Base-by-base conservation (phyloP, 2,113 vertebrate genomes). In the Syrmaticus mikado region DNA sequence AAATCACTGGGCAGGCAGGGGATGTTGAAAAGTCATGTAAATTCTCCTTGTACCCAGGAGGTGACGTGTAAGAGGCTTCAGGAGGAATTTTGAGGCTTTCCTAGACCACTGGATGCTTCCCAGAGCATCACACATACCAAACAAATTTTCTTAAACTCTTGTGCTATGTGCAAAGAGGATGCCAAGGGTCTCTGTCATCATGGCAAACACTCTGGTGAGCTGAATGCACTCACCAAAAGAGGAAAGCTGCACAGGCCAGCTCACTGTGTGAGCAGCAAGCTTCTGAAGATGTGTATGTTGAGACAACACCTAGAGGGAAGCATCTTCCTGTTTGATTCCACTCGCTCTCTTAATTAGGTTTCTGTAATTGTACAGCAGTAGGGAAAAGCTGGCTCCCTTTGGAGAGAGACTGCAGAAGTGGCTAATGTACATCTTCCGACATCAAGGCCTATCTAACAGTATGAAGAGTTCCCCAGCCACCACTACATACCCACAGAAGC, bases 351-450 rank as follows among this genome's bases (percentile, higher is more conserved):
- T 68, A 87, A 82, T 80, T 82, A 52, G 62, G 62, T 64, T 90
- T 78, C 85, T 90, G 70, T 79, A 82, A 77, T 80, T 71, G 57
- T 30, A 52, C 17, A 92, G 68, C 58, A 43, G 14, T 2, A 65
- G 82, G 55, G 73, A 80, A 89, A 83, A 91, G 74, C 45, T 78
- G 78, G 38, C 52, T 50, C 48, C 62, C 93, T 85, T 81, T 62
- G 87, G 86, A 94, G 53, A 68, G 81, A 74, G 12, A 57, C 15
- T 7, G 14, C 38, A 30, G 43, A 84, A 48, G 22, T 8, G 16
- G 46, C 16, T 71, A 43, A 41, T 6, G 36, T 10, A 1, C 21
- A 13, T 73, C 81, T 50, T 81, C 65, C 58, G 46, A 58, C 55
- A 45, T 18, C 46, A 43, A 76, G 50, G 61, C n/a, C 41, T 46